A percentile compares a stretch with the other conserved stretches of the same genome.
Evolutionary conservation across 2,113 vertebrate species (phyloP).

Genomic region (Copsychus sechellarum): DNA sequence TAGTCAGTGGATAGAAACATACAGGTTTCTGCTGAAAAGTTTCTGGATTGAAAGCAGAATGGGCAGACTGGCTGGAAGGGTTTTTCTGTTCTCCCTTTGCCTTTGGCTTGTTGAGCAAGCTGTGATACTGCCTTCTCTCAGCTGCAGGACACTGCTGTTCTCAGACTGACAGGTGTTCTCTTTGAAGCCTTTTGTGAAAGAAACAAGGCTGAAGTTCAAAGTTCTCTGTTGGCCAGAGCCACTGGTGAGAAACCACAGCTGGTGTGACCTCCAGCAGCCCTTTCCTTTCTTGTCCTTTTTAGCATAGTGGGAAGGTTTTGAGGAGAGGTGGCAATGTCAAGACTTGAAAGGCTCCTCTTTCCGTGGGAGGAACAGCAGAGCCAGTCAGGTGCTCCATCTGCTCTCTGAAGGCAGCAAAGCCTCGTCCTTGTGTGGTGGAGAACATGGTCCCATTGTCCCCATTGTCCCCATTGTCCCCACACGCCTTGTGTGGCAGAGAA

Average conservation of each 20-base stretch:
- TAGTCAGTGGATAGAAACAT: neutral
- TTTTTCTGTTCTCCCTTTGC: neutral
- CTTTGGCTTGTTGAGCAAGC: neutral
- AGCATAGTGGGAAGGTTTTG: neutral
- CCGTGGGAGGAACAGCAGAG: neutral
- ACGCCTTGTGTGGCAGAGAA: too few relatives aligned
- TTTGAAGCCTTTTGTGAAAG: neutral
- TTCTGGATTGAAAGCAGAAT: neutral
- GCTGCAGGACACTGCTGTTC: neutral
- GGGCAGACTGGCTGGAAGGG: neutral
- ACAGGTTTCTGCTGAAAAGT: neutral
- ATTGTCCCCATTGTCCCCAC: neutral
- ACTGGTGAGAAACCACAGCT: neutral
- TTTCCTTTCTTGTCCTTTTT: neutral
- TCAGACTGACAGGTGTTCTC: neutral
- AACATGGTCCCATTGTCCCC: rapidly evolving
- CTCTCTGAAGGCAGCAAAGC: neutral
- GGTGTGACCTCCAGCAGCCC: neutral
- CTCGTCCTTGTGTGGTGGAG: neutral
- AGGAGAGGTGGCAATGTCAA: neutral
- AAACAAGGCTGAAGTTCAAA: neutral
- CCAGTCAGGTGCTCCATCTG: neutral
- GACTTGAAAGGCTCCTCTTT: neutral
- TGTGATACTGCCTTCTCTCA: neutral
- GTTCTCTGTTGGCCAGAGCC: neutral